Evolutionary conservation across 2,888 invertebrate genomes (phyloP).

Genomic region (Acanthoscelides obtectus): DNA sequence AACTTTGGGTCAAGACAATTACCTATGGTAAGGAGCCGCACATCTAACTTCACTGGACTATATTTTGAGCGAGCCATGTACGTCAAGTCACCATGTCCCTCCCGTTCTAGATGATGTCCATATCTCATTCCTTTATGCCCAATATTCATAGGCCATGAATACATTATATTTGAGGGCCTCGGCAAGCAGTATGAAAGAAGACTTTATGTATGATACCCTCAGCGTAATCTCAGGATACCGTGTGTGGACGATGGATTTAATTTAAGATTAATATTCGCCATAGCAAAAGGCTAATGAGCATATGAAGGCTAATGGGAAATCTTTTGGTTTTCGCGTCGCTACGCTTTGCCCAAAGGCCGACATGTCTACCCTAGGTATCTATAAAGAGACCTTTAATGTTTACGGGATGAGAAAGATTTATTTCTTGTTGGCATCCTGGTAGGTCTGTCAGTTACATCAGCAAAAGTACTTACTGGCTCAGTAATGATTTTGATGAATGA

Average conservation of each 20-base stretch:
- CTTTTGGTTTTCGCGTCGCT: slow-evolving; percentile 7
- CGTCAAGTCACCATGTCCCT: slow-evolving; percentile 4
- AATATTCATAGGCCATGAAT: slow-evolving; percentile 30
- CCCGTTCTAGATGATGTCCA: slow-evolving; percentile 28
- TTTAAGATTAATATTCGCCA: slow-evolving; percentile 24
- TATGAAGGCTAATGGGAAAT: slow-evolving; percentile 7
- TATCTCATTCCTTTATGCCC: slow-evolving; percentile 29
- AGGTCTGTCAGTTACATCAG: no score
- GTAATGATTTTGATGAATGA: no score
- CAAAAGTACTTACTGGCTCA: no score
- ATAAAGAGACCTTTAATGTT: neutral
- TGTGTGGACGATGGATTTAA: slow-evolving; percentile 19
- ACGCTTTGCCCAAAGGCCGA: neutral
- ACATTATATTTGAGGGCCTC: slow-evolving; percentile 20
- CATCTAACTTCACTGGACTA: slow-evolving; percentile 4
- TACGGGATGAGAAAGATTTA: neutral
- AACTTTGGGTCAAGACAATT: no score
- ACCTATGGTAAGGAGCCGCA: no score
- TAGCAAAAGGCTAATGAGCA: slow-evolving; percentile 19
- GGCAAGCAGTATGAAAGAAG: slow-evolving; percentile 18
- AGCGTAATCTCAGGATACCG: slow-evolving; percentile 17
- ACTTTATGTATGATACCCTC: slow-evolving; percentile 22
- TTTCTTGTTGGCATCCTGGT: no score
- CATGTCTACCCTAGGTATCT: neutral
- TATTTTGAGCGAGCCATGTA: neutral